Evolutionary conservation across 2,888 invertebrate genomes (phyloP).

Genomic region (Stramonita haemastoma): DNA sequence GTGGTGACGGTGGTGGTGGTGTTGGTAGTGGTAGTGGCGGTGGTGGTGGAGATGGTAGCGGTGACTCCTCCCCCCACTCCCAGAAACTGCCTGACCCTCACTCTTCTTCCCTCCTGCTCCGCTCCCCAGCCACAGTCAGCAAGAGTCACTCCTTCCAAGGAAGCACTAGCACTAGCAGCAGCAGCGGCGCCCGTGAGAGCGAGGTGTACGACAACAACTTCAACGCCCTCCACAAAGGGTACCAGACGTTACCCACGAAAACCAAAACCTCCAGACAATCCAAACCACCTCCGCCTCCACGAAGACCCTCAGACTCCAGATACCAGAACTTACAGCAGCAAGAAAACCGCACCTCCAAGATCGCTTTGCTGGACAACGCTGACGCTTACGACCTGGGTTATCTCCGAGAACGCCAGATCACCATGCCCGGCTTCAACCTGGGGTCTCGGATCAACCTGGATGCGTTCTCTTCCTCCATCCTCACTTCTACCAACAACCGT

Average conservation of each 20-base stretch:
- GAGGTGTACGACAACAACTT: constrained; percentile 41
- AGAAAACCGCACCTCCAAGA: background rate
- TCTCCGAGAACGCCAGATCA: background rate
- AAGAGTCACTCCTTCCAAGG: constrained; percentile 45
- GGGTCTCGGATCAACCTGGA: constrained; percentile 41
- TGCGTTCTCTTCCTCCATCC: constrained; percentile 53
- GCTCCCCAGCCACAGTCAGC: background rate
- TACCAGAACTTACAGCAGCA: background rate
- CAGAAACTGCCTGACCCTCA: background rate
- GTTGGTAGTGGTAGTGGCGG: too few species aligned
- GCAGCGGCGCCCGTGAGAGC: background rate
- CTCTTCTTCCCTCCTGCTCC: background rate
- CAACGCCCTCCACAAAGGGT: constrained; percentile 38
- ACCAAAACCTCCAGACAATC: constrained; percentile 25
- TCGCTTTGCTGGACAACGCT: background rate
- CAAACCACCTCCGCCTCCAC: too few species aligned
- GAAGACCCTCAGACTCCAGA: constrained; percentile 15
- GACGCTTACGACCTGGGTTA: background rate
- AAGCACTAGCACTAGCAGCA: too few species aligned
- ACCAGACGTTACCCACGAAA: constrained; percentile 47
- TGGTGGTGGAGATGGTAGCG: background rate
- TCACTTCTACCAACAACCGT: constrained; percentile 86
- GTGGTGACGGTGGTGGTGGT: background rate
- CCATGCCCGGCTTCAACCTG: constrained; percentile 41
- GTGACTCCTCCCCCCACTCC: constrained; percentile 29